Evolutionary conservation across 2,797 vertebrate species (phyloP), one percentile per base, ranked within the genome.

Genomic region (Xiphophorus birchmanni): DNA sequence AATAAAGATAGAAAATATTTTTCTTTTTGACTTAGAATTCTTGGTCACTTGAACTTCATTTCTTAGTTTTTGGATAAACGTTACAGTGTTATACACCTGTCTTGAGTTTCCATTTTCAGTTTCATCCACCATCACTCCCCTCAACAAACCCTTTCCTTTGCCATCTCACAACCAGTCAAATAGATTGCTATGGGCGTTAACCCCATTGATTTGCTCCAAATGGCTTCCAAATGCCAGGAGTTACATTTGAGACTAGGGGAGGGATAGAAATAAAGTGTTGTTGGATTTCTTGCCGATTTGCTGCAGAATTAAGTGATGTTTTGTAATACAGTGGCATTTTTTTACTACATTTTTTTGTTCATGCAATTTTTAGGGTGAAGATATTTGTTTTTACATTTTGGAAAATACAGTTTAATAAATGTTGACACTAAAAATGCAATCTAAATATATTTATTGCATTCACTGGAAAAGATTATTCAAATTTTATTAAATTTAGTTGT

Each of bases 171-270:
- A 81, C 84, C 85, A 81, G 89, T 88, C 89, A 90, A 91, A 92
- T 87, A 87, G 92, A 93, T 94, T 92, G 91, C 89, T 85, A 83
- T 74, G 73, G 85, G 86, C 81, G 85, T 90, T 93, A 91, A 93
- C 93, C 89, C 88, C 85, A 93, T 94, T 82, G 90, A 93, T 92
- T 88, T 84, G 84, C 81, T 90, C 89, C 87, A 91, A 94, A 94
- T 92, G 88, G 90, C 91, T 82, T 94, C 88, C 90, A 89, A 93
- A 93, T 94, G 91, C 88, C 87, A 90, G 88, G 89, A 92, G 94
- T 95, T 93, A 89, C 89, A 94, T 94, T 94, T 92, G 84, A 82
- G 83, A 87, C 82, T 74, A 77, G 77, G 54, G 81, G 77, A 87
- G 86, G 80, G 77, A 45, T 29, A 80, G 86, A 92, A 93, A 93